phyloP scores from a whole-genome alignment of 2,888 invertebrate genomes.

The Bellardia bayeri region DNA sequence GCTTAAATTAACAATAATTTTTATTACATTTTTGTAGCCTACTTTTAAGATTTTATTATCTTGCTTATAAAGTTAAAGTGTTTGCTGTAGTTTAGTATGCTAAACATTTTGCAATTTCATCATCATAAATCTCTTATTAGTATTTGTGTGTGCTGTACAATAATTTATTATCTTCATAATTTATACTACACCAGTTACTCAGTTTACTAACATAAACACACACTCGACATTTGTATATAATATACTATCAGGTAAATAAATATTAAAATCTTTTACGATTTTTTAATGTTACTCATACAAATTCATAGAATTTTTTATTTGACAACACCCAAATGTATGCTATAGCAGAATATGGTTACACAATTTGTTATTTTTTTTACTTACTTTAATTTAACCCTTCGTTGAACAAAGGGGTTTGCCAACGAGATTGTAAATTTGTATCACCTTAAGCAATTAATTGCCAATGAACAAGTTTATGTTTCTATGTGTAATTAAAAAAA shows the following conservation, averaged over 20 bases:
- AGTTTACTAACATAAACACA: background rate
- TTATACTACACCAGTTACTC: conserved; percentile 15
- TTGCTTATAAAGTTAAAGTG: background rate
- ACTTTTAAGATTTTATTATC: conserved; percentile 22
- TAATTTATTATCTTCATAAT: conserved; percentile 61
- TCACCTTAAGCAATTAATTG: background rate
- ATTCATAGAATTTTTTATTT: conserved; percentile 83
- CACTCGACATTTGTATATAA: background rate
- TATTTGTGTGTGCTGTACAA: conserved; percentile 16
- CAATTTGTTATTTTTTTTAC: background rate
- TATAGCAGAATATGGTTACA: background rate
- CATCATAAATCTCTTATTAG: conserved; percentile 64
- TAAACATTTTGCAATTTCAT: conserved; percentile 54
- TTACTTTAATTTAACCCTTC: conserved; percentile 27
- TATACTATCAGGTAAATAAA: conserved; percentile 31
- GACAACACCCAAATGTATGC: conserved; percentile 79
- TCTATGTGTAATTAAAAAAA: background rate
- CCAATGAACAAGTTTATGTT: background rate
- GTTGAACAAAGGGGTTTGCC: background rate
- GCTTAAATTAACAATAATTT: background rate
- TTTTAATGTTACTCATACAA: conserved; percentile 82
- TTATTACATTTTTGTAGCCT: conserved; percentile 25
- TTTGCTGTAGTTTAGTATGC: conserved; percentile 11
- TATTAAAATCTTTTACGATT: conserved; percentile 79
- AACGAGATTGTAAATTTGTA: background rate